Percentiles rank a stretch among this genome's conserved stretches.
Conservation (phyloP, 2,888 invertebrate species). For the Agrotis exclamationis region DNA sequence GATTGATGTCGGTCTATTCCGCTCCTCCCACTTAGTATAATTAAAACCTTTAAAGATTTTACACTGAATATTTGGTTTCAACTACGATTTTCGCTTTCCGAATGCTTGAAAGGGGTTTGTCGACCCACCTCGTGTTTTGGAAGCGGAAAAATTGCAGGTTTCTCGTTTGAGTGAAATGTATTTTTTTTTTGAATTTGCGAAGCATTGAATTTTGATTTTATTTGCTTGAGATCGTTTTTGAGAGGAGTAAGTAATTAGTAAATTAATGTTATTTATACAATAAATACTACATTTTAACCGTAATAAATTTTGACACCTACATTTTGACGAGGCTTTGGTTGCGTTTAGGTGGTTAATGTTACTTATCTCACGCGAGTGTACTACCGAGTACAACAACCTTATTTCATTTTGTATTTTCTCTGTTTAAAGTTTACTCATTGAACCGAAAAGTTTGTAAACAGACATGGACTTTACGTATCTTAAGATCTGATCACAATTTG, state of each 20-base stretch:
- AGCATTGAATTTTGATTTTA: constrained; percentile 35
- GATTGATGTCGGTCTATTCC: constrained; percentile 81
- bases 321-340: background rate
- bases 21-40: constrained; percentile 84
- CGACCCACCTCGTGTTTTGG: constrained; percentile 54
- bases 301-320: too few relatives aligned
- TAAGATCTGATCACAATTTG: background rate
- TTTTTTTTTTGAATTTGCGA: constrained; percentile 45
- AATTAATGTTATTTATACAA: constrained; percentile 44
- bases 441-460: too few relatives aligned
- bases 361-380: too few relatives aligned
- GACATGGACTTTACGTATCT: background rate
- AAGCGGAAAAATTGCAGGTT: constrained; percentile 45
- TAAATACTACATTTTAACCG: too few relatives aligned
- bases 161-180: constrained; percentile 41
- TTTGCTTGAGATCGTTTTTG: constrained; percentile 26
- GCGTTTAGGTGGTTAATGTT: too few relatives aligned
- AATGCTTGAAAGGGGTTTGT: constrained; percentile 72
- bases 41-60: constrained; percentile 87
- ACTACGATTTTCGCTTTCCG: constrained; percentile 72
- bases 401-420: too few relatives aligned
- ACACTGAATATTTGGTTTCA: constrained; percentile 76
- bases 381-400: too few relatives aligned
- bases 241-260: constrained; percentile 22
- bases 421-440: background rate